Conservation (phyloP, 2,888 invertebrate species). For the Encarsia formosa region DNA sequence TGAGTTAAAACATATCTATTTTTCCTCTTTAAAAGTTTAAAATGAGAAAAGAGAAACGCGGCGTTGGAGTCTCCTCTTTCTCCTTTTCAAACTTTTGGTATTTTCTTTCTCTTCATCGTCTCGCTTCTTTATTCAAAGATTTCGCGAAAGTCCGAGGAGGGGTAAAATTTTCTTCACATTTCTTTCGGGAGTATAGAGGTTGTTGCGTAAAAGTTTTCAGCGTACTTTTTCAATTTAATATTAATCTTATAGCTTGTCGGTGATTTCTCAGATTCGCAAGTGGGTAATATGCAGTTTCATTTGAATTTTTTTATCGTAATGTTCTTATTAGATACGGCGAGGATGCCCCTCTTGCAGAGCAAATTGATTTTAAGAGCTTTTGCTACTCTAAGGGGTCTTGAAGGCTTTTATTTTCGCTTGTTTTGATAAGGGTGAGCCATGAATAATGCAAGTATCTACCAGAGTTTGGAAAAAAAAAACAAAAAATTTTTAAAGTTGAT, state of each 20-base stretch:
- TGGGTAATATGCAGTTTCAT: not conserved
- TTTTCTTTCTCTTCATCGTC: conserved; percentile 11
- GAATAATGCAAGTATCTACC: conserved; percentile 3
- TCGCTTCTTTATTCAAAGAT: conserved; percentile 17
- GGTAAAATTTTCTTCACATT: conserved; percentile 12
- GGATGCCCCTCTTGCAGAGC: not conserved
- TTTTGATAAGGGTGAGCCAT: conserved; percentile 3
- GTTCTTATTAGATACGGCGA: conserved; percentile 8
- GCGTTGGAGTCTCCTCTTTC: conserved; percentile 5
- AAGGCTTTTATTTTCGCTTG: not conserved
- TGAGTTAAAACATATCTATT: conserved; percentile 49
- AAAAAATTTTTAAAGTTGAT: no score
- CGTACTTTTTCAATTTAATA: conserved; percentile 19
- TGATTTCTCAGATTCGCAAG: conserved; percentile 3
- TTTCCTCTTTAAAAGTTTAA: conserved; percentile 42
- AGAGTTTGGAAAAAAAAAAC: no score
- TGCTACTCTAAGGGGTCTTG: not conserved
- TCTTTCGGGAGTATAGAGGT: not conserved
- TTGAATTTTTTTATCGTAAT: conserved; percentile 10
- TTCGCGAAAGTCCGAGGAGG: conserved; percentile 13
- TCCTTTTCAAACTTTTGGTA: not conserved
- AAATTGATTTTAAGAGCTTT: conserved; percentile 11
- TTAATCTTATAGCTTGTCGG: conserved; percentile 14
- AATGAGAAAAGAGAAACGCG: conserved; percentile 33
- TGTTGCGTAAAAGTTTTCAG: not conserved